A percentile compares a stretch with the other conserved stretches of the same genome.
Conservation (phyloP, 2,113 vertebrate species). For the Drymodes brunneopygia region DNA sequence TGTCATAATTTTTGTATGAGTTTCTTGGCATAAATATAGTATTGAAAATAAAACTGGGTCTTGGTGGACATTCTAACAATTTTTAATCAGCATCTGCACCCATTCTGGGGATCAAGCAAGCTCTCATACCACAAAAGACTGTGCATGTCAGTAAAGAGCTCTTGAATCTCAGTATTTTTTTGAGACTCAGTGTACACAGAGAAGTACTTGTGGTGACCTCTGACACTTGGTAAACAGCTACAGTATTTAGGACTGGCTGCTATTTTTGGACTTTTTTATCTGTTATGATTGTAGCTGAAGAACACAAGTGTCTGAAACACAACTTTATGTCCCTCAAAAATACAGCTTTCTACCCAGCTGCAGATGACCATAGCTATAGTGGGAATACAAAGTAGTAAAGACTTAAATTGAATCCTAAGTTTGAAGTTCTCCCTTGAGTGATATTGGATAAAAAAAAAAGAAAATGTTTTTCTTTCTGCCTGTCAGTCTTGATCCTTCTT, state of each 20-base stretch:
- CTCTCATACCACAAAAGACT: background rate
- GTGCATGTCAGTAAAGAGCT: background rate
- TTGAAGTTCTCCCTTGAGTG: background rate
- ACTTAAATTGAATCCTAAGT: background rate
- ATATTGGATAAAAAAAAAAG: background rate
- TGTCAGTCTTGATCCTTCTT: background rate
- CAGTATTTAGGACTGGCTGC: background rate
- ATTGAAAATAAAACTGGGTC: background rate
- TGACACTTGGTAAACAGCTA: background rate
- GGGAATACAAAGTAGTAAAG: background rate
- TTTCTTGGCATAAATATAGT: background rate
- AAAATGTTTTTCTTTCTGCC: background rate
- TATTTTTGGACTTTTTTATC: background rate
- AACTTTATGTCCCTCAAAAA: background rate
- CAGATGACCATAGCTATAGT: background rate
- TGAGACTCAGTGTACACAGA: background rate
- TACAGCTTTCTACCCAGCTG: background rate
- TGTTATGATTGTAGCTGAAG: background rate
- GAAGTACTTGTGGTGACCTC: background rate
- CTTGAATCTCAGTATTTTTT: background rate
- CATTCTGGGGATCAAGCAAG: background rate
- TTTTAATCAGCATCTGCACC: background rate
- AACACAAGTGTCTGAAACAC: background rate
- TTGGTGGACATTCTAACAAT: background rate
- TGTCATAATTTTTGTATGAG: background rate